Percentiles rank a stretch among this genome's conserved stretches.
phyloP scores from a whole-genome alignment of 2,113 vertebrate genomes.

The Sisor rabdophorus region DNA sequence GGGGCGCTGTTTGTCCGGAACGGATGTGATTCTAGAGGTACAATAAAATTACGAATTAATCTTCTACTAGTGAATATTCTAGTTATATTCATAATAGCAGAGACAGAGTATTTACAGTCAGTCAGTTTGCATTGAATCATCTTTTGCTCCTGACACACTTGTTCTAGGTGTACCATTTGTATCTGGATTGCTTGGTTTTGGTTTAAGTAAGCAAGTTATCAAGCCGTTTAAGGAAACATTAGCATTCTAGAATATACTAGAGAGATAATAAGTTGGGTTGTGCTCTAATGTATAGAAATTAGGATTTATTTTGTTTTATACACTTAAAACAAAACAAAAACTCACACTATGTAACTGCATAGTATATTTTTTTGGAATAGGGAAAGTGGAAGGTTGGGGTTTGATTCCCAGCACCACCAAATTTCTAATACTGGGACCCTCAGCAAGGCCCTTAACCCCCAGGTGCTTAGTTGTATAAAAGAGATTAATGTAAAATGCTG shows the following conservation, averaged over 20 bases:
- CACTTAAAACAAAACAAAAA: no score
- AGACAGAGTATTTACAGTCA: no score
- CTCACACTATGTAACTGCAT: not conserved
- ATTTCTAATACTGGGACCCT: no score
- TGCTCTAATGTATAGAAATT: no score
- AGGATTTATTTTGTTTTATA: no score
- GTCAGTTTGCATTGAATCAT: not conserved
- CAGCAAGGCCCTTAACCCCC: no score
- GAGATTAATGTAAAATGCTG: no score
- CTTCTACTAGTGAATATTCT: not conserved
- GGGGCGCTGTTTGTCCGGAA: slow-evolving; percentile 79
- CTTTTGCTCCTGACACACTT: not conserved
- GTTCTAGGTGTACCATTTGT: not conserved
- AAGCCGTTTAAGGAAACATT: not conserved
- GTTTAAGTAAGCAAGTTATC: not conserved
- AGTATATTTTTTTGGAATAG: no score
- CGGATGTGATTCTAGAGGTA: slow-evolving; percentile 82
- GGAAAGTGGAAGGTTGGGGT: no score
- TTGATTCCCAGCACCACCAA: no score
- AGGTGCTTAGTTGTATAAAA: no score
- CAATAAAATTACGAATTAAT: not conserved
- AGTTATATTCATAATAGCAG: not conserved
- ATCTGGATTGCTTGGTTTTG: not conserved
- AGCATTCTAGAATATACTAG: not conserved
- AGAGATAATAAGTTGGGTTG: not conserved